phyloP scores from a whole-genome alignment of 2,888 invertebrate species.

The Mythimna albipuncta region DNA sequence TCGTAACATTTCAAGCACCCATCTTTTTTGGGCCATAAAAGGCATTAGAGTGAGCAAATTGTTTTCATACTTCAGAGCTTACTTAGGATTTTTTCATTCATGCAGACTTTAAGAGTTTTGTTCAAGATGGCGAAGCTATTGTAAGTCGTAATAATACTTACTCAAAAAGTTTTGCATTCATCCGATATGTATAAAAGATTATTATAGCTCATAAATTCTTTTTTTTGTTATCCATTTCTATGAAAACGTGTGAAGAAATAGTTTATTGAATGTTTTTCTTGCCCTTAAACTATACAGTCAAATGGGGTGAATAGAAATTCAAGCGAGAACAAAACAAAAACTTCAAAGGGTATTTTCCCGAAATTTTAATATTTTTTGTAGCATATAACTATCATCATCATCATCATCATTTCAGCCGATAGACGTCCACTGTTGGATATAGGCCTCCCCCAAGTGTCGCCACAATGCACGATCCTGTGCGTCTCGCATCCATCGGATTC shows the following conservation, averaged over 20 bases:
- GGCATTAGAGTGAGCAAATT: neutral
- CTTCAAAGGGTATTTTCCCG: too few species aligned
- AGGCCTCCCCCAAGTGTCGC: too few species aligned
- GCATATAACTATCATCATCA: too few species aligned
- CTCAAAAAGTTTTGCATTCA: slow-evolving; percentile 1
- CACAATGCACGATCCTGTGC: too few species aligned
- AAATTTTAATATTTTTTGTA: too few species aligned
- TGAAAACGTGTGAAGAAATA: neutral
- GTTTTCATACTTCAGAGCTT: neutral
- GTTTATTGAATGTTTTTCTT: neutral
- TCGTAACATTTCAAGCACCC: neutral
- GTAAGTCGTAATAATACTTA: neutral
- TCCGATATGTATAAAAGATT: neutral
- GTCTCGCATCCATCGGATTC: too few species aligned
- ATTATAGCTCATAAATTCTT: neutral
- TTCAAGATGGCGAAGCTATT: slow-evolving; percentile 9
- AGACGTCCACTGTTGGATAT: too few species aligned
- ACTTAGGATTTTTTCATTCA: neutral
- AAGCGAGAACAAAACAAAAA: too few species aligned
- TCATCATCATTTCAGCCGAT: too few species aligned
- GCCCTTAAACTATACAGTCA: neutral
- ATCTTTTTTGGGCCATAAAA: neutral
- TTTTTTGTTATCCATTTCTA: neutral
- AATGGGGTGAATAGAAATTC: too few species aligned
- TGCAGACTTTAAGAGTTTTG: neutral